Conservation (phyloP, 1,140 invertebrate genomes). For the Euschistus heros region DNA sequence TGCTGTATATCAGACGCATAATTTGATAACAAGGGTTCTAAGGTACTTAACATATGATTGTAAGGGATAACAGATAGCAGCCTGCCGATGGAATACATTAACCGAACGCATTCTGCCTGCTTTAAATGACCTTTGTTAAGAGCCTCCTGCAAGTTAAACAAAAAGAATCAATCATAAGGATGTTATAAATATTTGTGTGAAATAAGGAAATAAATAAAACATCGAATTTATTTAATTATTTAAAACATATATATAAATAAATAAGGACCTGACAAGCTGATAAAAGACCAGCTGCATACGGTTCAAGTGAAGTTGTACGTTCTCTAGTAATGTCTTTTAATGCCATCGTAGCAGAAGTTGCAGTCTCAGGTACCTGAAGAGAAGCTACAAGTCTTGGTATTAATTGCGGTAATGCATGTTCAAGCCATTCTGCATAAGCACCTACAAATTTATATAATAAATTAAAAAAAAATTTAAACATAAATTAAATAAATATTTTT, state of each 20-base stretch:
- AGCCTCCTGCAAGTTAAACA: conserved; percentile 35
- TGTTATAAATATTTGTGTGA: conserved; percentile 5
- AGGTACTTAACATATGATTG: conserved; percentile 51
- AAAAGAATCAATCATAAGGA: no score
- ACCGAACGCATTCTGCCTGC: conserved; percentile 50
- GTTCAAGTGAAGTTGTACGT: conserved; percentile 57
- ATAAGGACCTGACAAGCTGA: conserved; percentile 43
- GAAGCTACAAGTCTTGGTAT: conserved; percentile 55
- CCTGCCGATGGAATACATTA: conserved; percentile 69
- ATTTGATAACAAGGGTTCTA: conserved; percentile 53
- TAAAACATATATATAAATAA: background rate
- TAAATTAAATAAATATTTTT: no score
- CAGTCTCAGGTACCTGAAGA: conserved; percentile 53
- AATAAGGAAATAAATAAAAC: conserved; percentile 1
- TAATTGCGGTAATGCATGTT: conserved; percentile 40
- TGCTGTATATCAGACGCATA: conserved; percentile 27
- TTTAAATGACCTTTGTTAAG: conserved; percentile 43
- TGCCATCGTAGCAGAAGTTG: conserved; percentile 69
- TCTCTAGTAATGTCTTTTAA: conserved; percentile 74
- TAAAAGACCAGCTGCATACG: conserved; percentile 59
- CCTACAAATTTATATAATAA: no score
- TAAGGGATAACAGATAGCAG: conserved; percentile 54
- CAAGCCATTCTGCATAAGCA: conserved; percentile 73
- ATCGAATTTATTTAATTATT: background rate
- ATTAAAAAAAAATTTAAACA: no score